Evolutionary conservation across 2,888 invertebrate genomes (phyloP).

Genomic region (Mystacides longicornis): DNA sequence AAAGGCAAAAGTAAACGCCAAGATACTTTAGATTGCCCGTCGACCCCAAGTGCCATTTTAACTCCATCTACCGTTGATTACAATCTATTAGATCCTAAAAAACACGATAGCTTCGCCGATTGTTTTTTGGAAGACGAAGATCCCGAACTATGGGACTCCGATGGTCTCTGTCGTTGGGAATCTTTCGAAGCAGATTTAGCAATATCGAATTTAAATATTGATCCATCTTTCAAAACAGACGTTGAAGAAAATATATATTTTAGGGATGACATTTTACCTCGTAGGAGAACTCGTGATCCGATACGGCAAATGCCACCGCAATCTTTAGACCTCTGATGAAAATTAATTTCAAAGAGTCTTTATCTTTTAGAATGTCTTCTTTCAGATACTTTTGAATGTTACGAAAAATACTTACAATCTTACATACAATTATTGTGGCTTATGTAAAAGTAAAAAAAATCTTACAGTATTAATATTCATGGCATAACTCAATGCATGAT

Average conservation of each 20-base stretch:
- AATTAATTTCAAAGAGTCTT: neutral
- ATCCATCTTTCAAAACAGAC: slow-evolving; percentile 55
- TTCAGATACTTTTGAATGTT: too few relatives aligned
- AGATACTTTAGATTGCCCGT: slow-evolving; percentile 31
- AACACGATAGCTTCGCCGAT: slow-evolving; percentile 19
- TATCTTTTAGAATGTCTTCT: too few relatives aligned
- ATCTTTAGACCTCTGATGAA: slow-evolving; percentile 38
- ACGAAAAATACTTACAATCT: too few relatives aligned
- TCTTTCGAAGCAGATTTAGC: slow-evolving; percentile 56
- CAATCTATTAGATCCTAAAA: slow-evolving; percentile 8
- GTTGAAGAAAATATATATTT: slow-evolving; percentile 55
- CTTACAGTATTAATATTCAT: too few relatives aligned
- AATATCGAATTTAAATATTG: slow-evolving; percentile 53
- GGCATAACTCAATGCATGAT: too few relatives aligned
- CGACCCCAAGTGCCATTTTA: slow-evolving; percentile 52
- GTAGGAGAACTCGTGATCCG: slow-evolving; percentile 38
- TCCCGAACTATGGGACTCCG: slow-evolving; percentile 38
- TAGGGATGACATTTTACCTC: slow-evolving; percentile 51
- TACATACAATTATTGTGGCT: too few relatives aligned
- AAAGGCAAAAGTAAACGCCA: slow-evolving; percentile 12
- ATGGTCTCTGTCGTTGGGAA: slow-evolving; percentile 54
- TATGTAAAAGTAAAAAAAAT: too few relatives aligned
- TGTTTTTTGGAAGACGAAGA: slow-evolving; percentile 22
- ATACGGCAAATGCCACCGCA: slow-evolving; percentile 53
- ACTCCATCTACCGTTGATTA: slow-evolving; percentile 45